Conservation (phyloP, 92 coral and sea anemone species). For the Actinostola sp. region DNA sequence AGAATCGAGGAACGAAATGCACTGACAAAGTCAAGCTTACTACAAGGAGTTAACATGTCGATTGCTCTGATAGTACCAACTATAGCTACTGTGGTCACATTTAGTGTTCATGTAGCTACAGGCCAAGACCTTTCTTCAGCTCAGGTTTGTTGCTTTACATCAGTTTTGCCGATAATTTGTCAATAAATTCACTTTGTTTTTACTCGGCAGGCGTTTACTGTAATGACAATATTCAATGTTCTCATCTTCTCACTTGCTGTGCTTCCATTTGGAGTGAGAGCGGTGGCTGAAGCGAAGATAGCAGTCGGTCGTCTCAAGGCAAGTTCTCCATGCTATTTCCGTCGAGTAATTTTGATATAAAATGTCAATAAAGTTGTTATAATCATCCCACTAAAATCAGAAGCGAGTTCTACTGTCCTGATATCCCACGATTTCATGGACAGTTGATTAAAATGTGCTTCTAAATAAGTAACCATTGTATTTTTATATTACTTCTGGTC, state of each 20-base stretch:
- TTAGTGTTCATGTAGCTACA: conserved; percentile 77
- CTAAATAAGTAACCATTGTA: too few relatives aligned
- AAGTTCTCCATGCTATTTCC: not conserved
- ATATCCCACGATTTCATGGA: too few relatives aligned
- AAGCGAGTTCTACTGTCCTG: too few relatives aligned
- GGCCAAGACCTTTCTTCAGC: conserved; percentile 72
- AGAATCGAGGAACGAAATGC: conserved; percentile 74
- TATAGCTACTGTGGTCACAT: conserved; percentile 78
- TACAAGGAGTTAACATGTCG: conserved; percentile 82
- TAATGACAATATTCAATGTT: conserved; percentile 76
- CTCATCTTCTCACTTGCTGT: conserved; percentile 81
- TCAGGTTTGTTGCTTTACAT: conserved; percentile 27
- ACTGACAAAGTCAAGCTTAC: conserved; percentile 65
- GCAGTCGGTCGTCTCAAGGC: conserved; percentile 85
- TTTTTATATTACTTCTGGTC: too few relatives aligned
- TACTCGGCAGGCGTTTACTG: conserved; percentile 74
- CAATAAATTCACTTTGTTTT: not conserved
- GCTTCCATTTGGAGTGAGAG: conserved; percentile 82
- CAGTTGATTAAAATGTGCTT: too few relatives aligned
- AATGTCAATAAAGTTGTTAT: too few relatives aligned
- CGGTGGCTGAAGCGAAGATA: conserved; percentile 78
- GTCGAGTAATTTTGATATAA: too few relatives aligned
- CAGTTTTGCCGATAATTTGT: not conserved
- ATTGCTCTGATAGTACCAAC: conserved; percentile 80
- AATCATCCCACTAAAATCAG: too few relatives aligned